Evolutionary conservation across 2,113 vertebrate genomes (phyloP).

Genomic region (Petrocephalus zakoni): DNA sequence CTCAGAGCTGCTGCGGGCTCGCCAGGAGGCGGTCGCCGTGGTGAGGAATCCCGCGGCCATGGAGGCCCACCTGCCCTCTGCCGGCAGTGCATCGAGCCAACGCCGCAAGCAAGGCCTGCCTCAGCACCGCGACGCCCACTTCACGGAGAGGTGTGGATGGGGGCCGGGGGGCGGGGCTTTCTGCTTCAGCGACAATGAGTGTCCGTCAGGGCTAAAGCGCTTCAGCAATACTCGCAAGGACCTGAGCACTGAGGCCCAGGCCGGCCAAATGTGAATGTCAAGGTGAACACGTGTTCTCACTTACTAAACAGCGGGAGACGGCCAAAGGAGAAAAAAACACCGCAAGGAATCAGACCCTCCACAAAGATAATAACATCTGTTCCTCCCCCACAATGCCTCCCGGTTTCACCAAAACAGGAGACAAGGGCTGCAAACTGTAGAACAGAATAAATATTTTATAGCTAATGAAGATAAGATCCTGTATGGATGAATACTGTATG

Average conservation of each 20-base stretch:
- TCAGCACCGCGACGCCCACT: conserved; percentile 83
- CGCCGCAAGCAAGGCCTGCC: conserved; percentile 87
- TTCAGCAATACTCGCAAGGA: not conserved
- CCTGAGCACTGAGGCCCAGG: not conserved
- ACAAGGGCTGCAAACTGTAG: conserved; percentile 25
- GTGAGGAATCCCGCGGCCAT: conserved; percentile 71
- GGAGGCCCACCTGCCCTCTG: conserved; percentile 82
- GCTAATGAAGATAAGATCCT: conserved; percentile 37
- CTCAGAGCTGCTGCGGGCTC: conserved; percentile 78
- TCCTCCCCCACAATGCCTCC: not conserved
- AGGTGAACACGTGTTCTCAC: not conserved
- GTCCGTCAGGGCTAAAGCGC: not conserved
- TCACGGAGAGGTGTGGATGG: conserved; percentile 77
- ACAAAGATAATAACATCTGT: not conserved
- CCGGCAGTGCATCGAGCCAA: conserved; percentile 68
- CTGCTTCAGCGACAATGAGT: not conserved
- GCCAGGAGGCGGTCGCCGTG: conserved; percentile 77
- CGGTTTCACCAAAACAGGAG: not conserved
- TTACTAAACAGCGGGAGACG: not conserved
- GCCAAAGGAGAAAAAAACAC: not conserved
- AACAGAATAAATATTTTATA: conserved; percentile 43
- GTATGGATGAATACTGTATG: conserved; percentile 44
- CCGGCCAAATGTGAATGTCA: not conserved
- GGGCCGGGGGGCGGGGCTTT: not conserved
- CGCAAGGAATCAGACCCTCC: not conserved